Evolutionary conservation across 2,888 invertebrate genomes (phyloP).

Genomic region (Polia nebulosa): DNA sequence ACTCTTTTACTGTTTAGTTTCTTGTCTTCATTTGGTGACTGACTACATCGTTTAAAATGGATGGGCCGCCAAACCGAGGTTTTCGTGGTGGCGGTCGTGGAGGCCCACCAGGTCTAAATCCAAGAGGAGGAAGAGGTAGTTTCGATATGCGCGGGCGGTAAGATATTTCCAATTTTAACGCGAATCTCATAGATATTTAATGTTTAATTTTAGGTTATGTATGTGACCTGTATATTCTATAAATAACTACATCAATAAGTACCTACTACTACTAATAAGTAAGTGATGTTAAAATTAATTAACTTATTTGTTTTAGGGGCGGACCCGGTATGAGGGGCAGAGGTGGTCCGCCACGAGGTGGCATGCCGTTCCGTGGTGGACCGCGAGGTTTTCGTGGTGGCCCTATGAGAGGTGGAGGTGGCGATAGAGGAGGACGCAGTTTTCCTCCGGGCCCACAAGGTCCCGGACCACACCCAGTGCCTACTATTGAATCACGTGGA

Average conservation of each 20-base stretch:
- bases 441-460: constrained; percentile 87
- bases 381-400: constrained; percentile 86
- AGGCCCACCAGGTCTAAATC: constrained; percentile 80
- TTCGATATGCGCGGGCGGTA: constrained; percentile 89
- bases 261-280: neutral
- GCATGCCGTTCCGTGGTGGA: constrained; percentile 80
- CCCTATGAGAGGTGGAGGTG: constrained; percentile 86
- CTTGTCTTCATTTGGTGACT: constrained; percentile 4
- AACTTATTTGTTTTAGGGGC: constrained; percentile 67
- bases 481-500: constrained; percentile 87
- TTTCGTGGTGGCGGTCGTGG: constrained; percentile 87
- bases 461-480: constrained; percentile 88
- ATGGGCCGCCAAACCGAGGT: constrained; percentile 82
- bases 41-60: constrained; percentile 71
- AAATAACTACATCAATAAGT: neutral
- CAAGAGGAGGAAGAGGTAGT: constrained; percentile 85
- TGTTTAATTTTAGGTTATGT: constrained; percentile 38
- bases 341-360: constrained; percentile 82
- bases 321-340: constrained; percentile 87
- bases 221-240: neutral
- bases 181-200: accelerated
- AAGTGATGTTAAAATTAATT: neutral
- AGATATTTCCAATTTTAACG: constrained; percentile 39
- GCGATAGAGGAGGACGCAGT: constrained; percentile 84
- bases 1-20: neutral